Conservation (phyloP, 2,113 vertebrate species). For the Cavia porcellus region DNA sequence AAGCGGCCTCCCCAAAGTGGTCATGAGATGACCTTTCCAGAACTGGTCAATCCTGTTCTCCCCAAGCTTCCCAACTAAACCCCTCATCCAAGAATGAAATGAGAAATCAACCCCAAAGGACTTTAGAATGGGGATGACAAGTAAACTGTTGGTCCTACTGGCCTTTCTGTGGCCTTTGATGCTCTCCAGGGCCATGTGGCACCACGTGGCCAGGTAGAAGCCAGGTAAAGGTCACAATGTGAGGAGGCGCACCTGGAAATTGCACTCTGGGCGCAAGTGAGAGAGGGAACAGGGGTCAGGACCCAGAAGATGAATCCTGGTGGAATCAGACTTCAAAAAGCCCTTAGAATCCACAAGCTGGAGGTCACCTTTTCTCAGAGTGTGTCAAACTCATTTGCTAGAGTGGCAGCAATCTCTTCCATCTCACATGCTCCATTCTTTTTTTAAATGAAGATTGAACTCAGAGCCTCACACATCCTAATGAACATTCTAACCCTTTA, state of each 20-base stretch:
- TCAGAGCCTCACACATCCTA: background rate
- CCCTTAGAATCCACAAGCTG: background rate
- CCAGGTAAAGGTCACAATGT: background rate
- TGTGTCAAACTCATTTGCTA: background rate
- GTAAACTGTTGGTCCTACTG: background rate
- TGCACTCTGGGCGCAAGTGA: background rate
- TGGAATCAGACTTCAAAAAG: background rate
- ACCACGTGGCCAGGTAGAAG: rapidly evolving
- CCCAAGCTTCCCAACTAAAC: background rate
- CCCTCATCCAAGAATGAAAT: background rate
- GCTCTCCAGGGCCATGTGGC: background rate
- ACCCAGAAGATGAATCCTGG: background rate
- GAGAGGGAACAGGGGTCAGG: background rate
- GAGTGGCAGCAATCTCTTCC: background rate
- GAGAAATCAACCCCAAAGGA: background rate
- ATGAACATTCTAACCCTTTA: background rate
- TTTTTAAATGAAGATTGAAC: background rate
- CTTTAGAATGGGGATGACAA: background rate
- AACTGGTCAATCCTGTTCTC: background rate
- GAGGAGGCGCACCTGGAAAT: background rate
- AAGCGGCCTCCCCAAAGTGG: background rate
- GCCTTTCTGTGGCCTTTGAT: background rate
- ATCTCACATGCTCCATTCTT: background rate
- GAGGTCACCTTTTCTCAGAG: background rate
- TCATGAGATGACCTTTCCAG: background rate